Base-by-base conservation (phyloP, 2,888 invertebrate genomes). In the Neelides folsomi region DNA sequence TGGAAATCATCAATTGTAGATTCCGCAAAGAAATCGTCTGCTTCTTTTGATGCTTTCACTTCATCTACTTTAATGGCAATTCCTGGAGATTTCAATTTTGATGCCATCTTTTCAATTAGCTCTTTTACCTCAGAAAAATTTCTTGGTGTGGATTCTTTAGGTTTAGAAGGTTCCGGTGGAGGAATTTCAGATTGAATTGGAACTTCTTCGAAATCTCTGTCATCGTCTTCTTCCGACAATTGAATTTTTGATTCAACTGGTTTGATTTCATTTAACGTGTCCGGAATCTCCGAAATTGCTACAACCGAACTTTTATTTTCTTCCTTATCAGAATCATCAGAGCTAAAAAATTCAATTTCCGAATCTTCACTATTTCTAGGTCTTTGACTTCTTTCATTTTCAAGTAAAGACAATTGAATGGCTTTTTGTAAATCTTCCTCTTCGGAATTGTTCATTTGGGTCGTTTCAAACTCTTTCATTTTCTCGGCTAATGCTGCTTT, bases 151-250 rank as follows among this genome's bases (percentile, higher is more conserved):
- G 7, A 27, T 5, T 27, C 27, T 27, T 27, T 3, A 27, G 27
- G 27, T 7, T 27, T 27, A 3, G 7, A 27, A 7, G 3, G 27
- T 27, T 27, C 27, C 3, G n/a, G n/a, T n/a, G n/a, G n/a, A n/a
- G 27, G 3, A 5, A 27, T 27, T 27, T 27, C 4, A 27, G 27
- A 27, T 3, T 27, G 3, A 5, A 27, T 27, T 27, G 27, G 27
- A 49, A 69, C 66, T 61, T 70, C 71, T 39, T 72, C 60, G 59
- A 72, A 78, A 62, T 75, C 75, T 58, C 71, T 51, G 82, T 75
- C 63, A 76, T 72, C 35, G 75, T 64, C 66, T 1, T 66, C 67
- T 39, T 66, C 67, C 8, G 20, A 60, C 47, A 41, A 59, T 59
- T 47, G 57, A 19, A 13, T n/a, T 10, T 10, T 41, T 19, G 10